Evolutionary conservation across 2,797 vertebrate genomes (phyloP), one percentile per base, ranked within the genome.

Genomic region (Peromyscus attwateri): DNA sequence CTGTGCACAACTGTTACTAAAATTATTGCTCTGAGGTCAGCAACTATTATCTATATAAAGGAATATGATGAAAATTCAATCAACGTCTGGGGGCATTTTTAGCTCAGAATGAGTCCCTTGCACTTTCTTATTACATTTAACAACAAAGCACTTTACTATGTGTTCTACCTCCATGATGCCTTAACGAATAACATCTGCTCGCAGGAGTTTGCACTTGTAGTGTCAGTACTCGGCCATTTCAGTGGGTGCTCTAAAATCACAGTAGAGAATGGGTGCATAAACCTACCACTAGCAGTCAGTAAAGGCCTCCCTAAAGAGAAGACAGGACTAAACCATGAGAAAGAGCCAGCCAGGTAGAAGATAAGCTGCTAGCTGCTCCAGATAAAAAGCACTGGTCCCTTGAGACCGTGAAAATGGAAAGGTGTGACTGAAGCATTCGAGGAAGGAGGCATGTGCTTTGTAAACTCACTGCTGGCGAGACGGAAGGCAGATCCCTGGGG

Each of bases 81-180:
- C 79, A 10, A 43, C 25, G 60, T 77, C 64, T 92, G 57, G 31
- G 91, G n/a, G 77, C 43, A 40, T 80, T 70, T 66, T 95, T 34
- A 85, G 37, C 60, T 92, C 71, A 66, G 57, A 95, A 95, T 92
- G 64, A 84, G 3, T 76, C 31, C 62, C 64, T 62, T 52, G 34
- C 25, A 79, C 87, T 93, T 93, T 82, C 55, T 62, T 66, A 66
- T 17, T 43, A 66, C n/a, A 66, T 57, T 66, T 76, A 94, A 79
- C 9, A 66, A 89, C 1, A 66, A 75, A 46, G 12, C 4, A 76
- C 27, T 75, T 87, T 85, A 43, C 27, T 91, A 29, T 37, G 64
- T 70, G 68, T 16, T 70, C n/a, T 62, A 70, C 16, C 75, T 4
- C 80, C 49, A 40, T 29, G 29, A 46, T 46, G 62, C 34, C 60